A percentile compares a stretch with the other conserved stretches of the same genome.
phyloP scores from a whole-genome alignment of 1,140 invertebrate species.

The Zophobas morio region DNA sequence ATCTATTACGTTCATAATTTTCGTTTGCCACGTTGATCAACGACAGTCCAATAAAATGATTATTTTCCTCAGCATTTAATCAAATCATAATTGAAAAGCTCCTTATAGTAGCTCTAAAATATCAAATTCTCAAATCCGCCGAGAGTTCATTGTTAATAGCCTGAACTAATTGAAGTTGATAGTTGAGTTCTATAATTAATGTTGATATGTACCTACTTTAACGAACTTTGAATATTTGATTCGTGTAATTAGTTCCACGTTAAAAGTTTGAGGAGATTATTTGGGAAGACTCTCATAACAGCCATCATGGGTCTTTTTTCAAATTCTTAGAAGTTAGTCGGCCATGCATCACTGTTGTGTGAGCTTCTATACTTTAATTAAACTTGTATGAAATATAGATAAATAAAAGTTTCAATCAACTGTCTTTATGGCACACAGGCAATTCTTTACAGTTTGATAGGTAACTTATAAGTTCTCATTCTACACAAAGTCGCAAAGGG shows the following conservation, averaged over 20 bases:
- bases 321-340: too few species aligned
- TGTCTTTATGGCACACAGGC: not conserved
- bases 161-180: slow-evolving; percentile 37
- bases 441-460: not conserved
- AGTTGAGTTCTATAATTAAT: slow-evolving; percentile 39
- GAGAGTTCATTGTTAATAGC: slow-evolving; percentile 28
- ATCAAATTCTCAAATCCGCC: slow-evolving; percentile 24
- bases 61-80: not conserved
- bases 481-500: slow-evolving; percentile 12
- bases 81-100: slow-evolving; percentile 17
- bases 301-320: not conserved
- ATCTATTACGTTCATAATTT: too few species aligned
- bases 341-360: too few species aligned
- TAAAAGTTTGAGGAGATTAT: slow-evolving; percentile 29
- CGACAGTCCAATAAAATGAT: too few species aligned
- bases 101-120: slow-evolving; percentile 17
- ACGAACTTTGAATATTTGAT: slow-evolving; percentile 30
- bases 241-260: slow-evolving; percentile 28
- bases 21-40: too few species aligned
- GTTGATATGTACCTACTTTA: slow-evolving; percentile 36
- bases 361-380: not conserved
- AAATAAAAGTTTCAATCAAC: slow-evolving; percentile 21
- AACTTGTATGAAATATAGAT: not conserved
- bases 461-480: not conserved
- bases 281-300: slow-evolving; percentile 1